Evolutionary conservation across 2,888 invertebrate species (phyloP).

Genomic region (Agrotis clavis): DNA sequence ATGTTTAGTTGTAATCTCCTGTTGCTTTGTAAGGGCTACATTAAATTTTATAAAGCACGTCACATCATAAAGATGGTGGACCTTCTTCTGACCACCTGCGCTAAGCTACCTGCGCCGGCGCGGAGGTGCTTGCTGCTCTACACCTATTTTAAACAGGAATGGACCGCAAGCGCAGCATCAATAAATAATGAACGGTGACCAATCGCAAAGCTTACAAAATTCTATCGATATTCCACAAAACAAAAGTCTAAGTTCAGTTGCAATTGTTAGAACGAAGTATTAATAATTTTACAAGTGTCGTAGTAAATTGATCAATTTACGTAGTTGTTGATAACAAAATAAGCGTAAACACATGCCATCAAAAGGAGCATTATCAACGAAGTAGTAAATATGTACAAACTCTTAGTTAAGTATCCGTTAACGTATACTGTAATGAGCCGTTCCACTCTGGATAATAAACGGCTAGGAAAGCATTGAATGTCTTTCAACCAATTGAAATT

Average conservation of each 20-base stretch:
- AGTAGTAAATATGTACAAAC: background rate
- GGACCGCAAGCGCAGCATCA: background rate
- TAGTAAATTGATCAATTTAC: background rate
- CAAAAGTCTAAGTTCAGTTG: background rate
- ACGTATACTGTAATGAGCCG: conserved; percentile 1
- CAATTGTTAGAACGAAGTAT: background rate
- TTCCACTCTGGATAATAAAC: conserved; percentile 13
- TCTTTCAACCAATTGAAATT: conserved; percentile 4
- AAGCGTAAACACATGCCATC: background rate
- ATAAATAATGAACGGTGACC: background rate
- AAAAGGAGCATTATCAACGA: background rate
- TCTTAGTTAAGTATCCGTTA: conserved; percentile 3
- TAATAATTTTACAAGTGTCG: background rate
- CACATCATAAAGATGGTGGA: background rate
- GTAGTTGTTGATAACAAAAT: conserved; percentile 8
- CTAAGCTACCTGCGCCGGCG: conserved; percentile 13
- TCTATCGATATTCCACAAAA: background rate
- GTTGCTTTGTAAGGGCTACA: background rate
- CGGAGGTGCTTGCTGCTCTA: background rate
- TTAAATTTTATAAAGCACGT: background rate
- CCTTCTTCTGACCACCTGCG: background rate
- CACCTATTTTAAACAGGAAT: background rate
- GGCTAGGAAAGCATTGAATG: background rate
- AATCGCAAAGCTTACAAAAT: background rate
- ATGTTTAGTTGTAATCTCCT: background rate